A percentile compares a stretch with the other conserved stretches of the same genome.
These are phyloP conservation scores for Keiferia lycopersicella DNA, from an alignment of 2,888 invertebrate genomes.

Conservation along the genomic window DNA sequence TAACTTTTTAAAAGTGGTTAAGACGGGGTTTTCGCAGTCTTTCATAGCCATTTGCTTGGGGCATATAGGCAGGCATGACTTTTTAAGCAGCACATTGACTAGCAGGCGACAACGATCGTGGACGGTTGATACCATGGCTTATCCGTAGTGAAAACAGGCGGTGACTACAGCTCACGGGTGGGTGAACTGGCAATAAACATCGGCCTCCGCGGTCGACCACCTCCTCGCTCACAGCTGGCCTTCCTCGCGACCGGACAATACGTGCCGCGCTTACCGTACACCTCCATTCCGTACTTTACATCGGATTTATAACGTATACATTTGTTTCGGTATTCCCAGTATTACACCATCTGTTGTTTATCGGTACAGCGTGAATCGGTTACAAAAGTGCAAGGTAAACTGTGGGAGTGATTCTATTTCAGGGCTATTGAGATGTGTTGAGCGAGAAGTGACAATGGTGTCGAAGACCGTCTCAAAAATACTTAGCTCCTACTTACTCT, in stretches of 20 bases:
- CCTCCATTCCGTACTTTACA: background rate
- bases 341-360: constrained; percentile 4
- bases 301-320: background rate
- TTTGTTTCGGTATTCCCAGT: background rate
- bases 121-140: too few relatives aligned
- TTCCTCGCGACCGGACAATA: constrained; percentile 17
- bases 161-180: constrained; percentile 10
- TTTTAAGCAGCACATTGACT: too few relatives aligned
- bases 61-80: too few relatives aligned
- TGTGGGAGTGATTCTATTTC: too few relatives aligned
- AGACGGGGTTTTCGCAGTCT: too few relatives aligned
- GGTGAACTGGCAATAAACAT: constrained; percentile 36
- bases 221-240: constrained; percentile 28
- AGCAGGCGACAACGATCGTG: too few relatives aligned
- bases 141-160: background rate
- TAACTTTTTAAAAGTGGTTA: too few relatives aligned
- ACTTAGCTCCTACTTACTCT: too few relatives aligned
- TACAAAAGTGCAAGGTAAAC: background rate
- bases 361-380: background rate
- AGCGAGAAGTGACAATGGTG: too few relatives aligned
- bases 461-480: too few relatives aligned
- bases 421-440: too few relatives aligned
- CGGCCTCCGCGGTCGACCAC: constrained; percentile 33
- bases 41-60: too few relatives aligned
- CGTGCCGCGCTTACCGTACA: constrained; percentile 11